A percentile compares a stretch with the other conserved stretches of the same genome.
Evolutionary conservation across 2,888 invertebrate species (phyloP).

Genomic region (Dendrolimus pini): DNA sequence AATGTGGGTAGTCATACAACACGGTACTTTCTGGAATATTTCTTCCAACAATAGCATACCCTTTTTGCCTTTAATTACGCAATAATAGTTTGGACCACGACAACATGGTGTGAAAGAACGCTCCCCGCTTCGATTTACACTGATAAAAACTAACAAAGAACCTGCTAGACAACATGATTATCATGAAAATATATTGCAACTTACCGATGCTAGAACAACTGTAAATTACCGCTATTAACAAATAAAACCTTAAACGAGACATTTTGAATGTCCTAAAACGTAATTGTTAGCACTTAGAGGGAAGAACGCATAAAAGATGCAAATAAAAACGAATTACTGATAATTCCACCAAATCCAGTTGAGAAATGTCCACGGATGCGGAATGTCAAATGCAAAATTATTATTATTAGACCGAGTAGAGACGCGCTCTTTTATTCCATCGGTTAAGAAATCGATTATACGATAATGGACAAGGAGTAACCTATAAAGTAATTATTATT

Average conservation of each 20-base stretch:
- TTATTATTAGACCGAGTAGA: slow-evolving; percentile 25
- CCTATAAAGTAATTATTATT: too few relatives aligned
- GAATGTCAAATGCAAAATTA: slow-evolving; percentile 34
- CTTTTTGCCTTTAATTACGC: slow-evolving; percentile 19
- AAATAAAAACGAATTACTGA: slow-evolving; percentile 33
- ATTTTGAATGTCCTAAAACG: slow-evolving; percentile 29
- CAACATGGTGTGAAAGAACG: slow-evolving; percentile 24
- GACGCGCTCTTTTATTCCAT: too few relatives aligned
- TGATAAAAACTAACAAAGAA: slow-evolving; percentile 45
- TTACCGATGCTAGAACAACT: slow-evolving; percentile 49
- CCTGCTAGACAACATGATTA: slow-evolving; percentile 21
- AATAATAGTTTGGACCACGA: slow-evolving; percentile 25
- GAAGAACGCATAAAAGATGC: slow-evolving; percentile 36
- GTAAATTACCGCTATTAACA: slow-evolving; percentile 46
- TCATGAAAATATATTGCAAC: slow-evolving; percentile 25
- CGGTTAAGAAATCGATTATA: too few relatives aligned
- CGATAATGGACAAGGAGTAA: too few relatives aligned
- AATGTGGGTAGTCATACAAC: too few relatives aligned
- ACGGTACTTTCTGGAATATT: too few relatives aligned
- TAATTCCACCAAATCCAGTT: slow-evolving; percentile 24
- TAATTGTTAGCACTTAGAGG: slow-evolving; percentile 12
- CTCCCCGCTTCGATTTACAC: slow-evolving; percentile 16
- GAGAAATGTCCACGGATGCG: slow-evolving; percentile 26
- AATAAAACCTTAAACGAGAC: slow-evolving; percentile 45
- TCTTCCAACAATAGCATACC: too few relatives aligned